Evolutionary conservation across 1,140 invertebrate species (phyloP), one percentile per base, ranked within the genome.

Genomic region (Yoshiicerus persimilis): DNA sequence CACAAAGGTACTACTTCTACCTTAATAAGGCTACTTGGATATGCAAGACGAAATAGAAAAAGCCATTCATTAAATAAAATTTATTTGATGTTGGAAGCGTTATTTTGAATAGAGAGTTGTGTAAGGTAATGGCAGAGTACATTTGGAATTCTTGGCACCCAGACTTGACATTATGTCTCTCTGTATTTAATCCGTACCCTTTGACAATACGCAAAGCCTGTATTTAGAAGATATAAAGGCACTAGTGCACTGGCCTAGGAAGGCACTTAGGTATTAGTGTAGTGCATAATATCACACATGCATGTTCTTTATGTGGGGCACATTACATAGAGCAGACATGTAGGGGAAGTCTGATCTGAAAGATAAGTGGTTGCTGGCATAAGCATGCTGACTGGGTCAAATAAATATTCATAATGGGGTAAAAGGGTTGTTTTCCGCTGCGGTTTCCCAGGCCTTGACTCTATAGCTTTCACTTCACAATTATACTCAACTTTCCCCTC

Each of bases 331-430:
- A 80, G 20, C 0, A 36, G 20, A 77, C 5, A 34, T 25, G 27
- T 25, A 1, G 75, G 38, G 75, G 23, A 38, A 36, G 75, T 16
- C 34, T 32, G 75, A 80, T 34, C 32, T 80, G 75, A 38, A 80
- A 80, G 75, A 80, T 80, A 80, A 80, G 75, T 80, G 75, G 75
- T 38, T 80, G 75, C 16, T 80, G 70, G 75, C 75, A 80, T 80
- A 80, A 80, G 75, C 38, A 80, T 32, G 75, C 75, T 80, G 75
- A 80, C 75, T 80, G 16, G 75, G 75, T 34, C 75, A 84, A 84
- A 84, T 84, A 84, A 84, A 84, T 84, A 84, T 84, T 56, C 83
- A 47, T 84, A 84, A 84, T 84, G 39, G 83, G 83, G 83, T 84
- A 39, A 84, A 39, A 84, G 83, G 83, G 38, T 38, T 80, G 34